Evolutionary conservation across 2,888 invertebrate genomes (phyloP), one percentile per base, ranked within the genome.

Genomic region (Ypsolopha scabrella): DNA sequence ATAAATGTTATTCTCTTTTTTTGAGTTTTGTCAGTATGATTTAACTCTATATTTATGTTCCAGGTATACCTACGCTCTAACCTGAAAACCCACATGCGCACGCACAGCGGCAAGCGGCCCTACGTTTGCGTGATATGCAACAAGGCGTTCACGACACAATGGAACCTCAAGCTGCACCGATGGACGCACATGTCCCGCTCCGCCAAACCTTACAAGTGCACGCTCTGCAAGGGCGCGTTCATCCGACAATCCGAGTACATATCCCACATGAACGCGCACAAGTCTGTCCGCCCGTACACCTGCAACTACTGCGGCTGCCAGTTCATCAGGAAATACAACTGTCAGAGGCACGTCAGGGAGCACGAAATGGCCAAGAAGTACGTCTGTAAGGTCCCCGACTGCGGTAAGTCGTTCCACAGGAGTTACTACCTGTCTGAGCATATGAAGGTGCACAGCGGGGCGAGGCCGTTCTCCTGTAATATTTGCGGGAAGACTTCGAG

Each of bases 221-320:
- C 89, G 57, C 88, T 92, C 60, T 96, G 96, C 75, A 93, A 93
- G 62, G 92, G 93, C 53, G 95, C 95, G 13, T 96, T 95, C 78
- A 91, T 95, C 53, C 89, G 95, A 7, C 92, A 93, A 63, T 88
- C 92, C 37, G 95, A 95, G 69, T 93, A 92, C 73, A 88, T 92
- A 41, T 92, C 94, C 9, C 96, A 96, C 75, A 92, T 94, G 90
- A 93, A 95, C 79, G 90, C 95, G 38, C 95, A 96, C 82, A 92
- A 92, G 58, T 92, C 94, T 54, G 91, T 94, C 44, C 89, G 93
- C 50, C 95, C 94, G 1, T 96, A 92, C 77, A 95, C 95, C 0
- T 96, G 96, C 75, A 95, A 96, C 75, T 92, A 94, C 72, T 96
- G 96, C 78, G 96, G 96, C 43, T 93, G 94, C 55, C 93, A 94